Conservation (phyloP, 2,888 invertebrate genomes). For the Barypeithes pellucidus region DNA sequence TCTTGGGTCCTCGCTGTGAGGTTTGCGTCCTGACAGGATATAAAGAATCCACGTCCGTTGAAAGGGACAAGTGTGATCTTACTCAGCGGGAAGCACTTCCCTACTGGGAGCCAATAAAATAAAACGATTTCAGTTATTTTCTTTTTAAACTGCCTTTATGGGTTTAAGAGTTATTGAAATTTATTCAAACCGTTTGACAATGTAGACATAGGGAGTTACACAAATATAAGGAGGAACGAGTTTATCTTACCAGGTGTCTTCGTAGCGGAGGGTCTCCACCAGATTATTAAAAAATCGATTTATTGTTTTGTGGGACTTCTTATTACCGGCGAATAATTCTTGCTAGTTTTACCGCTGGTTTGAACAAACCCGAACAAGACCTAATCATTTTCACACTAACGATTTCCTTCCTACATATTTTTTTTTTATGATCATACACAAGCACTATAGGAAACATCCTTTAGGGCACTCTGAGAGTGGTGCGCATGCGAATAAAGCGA, state of each 20-base stretch:
- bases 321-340: not conserved
- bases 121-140: slow-evolving; percentile 64
- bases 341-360: not conserved
- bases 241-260: slow-evolving; percentile 52
- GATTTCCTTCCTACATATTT: too few species aligned
- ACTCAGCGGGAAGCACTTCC: slow-evolving; percentile 64
- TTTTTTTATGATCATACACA: too few species aligned
- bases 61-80: slow-evolving; percentile 68
- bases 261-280: slow-evolving; percentile 46
- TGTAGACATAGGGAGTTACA: slow-evolving; percentile 52
- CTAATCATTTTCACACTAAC: too few species aligned
- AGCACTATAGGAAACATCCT: too few species aligned
- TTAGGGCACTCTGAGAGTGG: too few species aligned
- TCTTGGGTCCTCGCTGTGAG: slow-evolving; percentile 39
- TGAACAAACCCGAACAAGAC: too few species aligned
- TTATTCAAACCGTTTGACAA: slow-evolving; percentile 67
- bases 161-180: slow-evolving; percentile 68
- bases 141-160: slow-evolving; percentile 63
- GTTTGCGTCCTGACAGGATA: slow-evolving; percentile 53
- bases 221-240: slow-evolving; percentile 52
- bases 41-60: slow-evolving; percentile 66
- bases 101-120: slow-evolving; percentile 67
- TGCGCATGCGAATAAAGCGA: too few species aligned
- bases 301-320: slow-evolving; percentile 30
- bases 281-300: slow-evolving; percentile 41